Percentiles rank a stretch among this genome's conserved stretches.
Conservation (phyloP, 2,888 invertebrate genomes). For the Calliopum simillimum region DNA sequence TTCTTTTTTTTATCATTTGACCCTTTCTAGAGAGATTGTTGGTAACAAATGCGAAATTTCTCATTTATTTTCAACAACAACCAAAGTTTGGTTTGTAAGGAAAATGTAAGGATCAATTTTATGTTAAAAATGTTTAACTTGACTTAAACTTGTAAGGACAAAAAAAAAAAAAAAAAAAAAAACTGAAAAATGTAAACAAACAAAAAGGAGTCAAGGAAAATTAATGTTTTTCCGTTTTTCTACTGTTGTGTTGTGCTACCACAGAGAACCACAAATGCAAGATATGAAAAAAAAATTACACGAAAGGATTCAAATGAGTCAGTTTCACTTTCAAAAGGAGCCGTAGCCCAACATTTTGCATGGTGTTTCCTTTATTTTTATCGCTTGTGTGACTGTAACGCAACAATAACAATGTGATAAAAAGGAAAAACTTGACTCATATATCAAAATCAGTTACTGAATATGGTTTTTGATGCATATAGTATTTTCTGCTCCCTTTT, state of each 20-base stretch:
- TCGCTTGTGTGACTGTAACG: background rate
- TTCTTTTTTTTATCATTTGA: too few species aligned
- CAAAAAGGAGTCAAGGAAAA: conserved; percentile 4
- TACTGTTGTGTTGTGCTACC: background rate
- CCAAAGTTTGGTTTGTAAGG: too few species aligned
- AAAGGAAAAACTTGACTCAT: conserved; percentile 3
- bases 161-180: background rate
- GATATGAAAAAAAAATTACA: too few species aligned
- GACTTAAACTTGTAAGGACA: background rate
- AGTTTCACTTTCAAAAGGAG: conserved; percentile 14
- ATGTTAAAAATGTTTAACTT: conserved; percentile 3
- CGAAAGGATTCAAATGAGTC: conserved; percentile 8
- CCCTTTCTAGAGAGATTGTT: too few species aligned
- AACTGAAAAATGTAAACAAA: background rate
- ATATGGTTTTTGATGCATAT: conserved; percentile 3
- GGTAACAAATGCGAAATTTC: too few species aligned
- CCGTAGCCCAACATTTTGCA: too few species aligned
- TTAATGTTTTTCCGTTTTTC: background rate
- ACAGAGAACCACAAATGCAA: background rate
- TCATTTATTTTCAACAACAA: too few species aligned
- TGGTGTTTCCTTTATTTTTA: too few species aligned
- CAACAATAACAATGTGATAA: too few species aligned
- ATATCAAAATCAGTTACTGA: conserved; percentile 18
- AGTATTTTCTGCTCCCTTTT: background rate
- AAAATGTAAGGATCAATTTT: background rate